Evolutionary conservation across 2,113 vertebrate species (phyloP), one percentile per base, ranked within the genome.

Genomic region (Lepisosteus osseus): DNA sequence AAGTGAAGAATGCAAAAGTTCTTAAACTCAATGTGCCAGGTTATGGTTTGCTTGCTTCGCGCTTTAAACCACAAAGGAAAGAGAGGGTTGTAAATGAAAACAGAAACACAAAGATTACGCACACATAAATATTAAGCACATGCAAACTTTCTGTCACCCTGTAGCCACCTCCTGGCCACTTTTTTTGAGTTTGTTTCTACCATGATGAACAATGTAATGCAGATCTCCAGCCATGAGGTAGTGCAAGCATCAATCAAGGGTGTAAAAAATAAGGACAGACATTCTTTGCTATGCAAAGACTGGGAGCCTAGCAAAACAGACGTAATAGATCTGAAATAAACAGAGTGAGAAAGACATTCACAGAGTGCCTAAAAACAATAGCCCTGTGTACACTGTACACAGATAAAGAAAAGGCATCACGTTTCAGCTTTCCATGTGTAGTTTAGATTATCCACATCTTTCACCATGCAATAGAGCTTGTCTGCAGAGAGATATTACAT

Each of bases 1-100:
- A 72, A 74, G 84, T 87, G 77, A 89, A 86, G 81, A 80, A 83
- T 83, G 81, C 54, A 44, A 76, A 70, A 79, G 77, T 78, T 80
- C 77, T 77, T 79, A 78, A 79, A 80, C 81, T 77, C 67, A 76
- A 71, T 77, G 74, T 72, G 77, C 78, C 77, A 78, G 73, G 71
- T 74, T 71, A 72, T 70, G 70, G 74, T 77, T 72, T 71, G 63
- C 79, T 72, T 71, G 63, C 79, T 70, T 77, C 77, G 77, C 69
- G 76, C 71, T 74, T 66, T 40, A 9, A 59, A 67, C 68, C 44
- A 62, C 56, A 62, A 70, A 70, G 51, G 61, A 71, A 29, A 72
- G 64, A 51, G 7, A 15, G 55, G 71, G 54, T n/a, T 17, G 42
- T 56, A 45, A 59, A 40, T 14, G 14, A 51, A 51, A 64, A 54